Conservation (phyloP, 2,113 vertebrate species). For the Mastomys coucha region DNA sequence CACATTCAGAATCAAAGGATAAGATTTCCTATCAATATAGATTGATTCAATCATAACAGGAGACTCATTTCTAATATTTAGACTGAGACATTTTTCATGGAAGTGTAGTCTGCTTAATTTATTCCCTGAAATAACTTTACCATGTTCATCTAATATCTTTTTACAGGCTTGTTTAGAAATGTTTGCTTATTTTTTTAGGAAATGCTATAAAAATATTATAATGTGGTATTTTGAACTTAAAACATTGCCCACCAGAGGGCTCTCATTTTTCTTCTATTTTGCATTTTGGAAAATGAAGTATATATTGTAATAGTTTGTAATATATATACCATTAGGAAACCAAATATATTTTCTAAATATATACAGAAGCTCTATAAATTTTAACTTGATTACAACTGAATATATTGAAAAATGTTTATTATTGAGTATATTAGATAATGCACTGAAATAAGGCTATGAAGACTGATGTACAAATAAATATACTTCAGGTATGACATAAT, state of each 20-base stretch:
- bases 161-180: conserved; percentile 3
- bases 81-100: neutral
- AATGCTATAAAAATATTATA: conserved; percentile 19
- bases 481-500: neutral
- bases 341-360: conserved; percentile 18
- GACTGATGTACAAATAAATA: neutral
- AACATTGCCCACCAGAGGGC: conserved; percentile 81
- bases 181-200: conserved; percentile 13
- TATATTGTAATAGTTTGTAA: conserved; percentile 39
- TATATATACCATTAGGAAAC: neutral
- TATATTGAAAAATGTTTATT: neutral
- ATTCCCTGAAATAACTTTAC: conserved; percentile 6
- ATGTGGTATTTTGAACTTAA: conserved; percentile 46
- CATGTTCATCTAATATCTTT: neutral
- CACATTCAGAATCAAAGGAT: conserved; percentile 22
- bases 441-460: neutral
- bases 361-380: neutral
- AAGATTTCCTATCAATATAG: conserved; percentile 36
- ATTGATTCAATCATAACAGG: neutral
- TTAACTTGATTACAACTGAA: neutral
- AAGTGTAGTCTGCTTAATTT: conserved; percentile 21
- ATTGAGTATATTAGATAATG: neutral
- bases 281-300: conserved; percentile 17
- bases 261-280: conserved; percentile 77
- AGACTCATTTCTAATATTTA: neutral